phyloP scores from a whole-genome alignment of 2,113 vertebrate species.

The Clarias macrocephalus region DNA sequence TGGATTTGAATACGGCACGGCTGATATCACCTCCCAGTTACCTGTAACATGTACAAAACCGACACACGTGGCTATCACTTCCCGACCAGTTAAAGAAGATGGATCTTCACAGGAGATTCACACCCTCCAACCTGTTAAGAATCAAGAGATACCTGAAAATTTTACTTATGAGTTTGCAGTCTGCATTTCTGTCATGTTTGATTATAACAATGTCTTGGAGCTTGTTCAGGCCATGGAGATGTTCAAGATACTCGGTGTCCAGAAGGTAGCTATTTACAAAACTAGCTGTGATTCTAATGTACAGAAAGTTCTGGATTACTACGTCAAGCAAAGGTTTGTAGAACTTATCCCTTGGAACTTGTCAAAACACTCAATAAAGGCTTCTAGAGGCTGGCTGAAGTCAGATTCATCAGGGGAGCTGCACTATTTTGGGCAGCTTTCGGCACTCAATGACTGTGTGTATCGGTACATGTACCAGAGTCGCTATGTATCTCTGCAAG shows the following conservation, averaged over 20 bases:
- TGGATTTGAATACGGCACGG: too few species aligned
- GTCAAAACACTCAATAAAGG: conserved; percentile 31
- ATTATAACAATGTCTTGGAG: conserved; percentile 72
- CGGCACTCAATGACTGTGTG: too few species aligned
- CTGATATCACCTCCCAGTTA: too few species aligned
- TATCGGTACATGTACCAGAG: too few species aligned
- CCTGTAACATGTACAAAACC: too few species aligned
- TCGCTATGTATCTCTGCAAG: too few species aligned
- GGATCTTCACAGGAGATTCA: background rate
- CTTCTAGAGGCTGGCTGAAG: too few species aligned
- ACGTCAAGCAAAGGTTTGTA: conserved; percentile 60
- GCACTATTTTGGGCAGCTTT: too few species aligned
- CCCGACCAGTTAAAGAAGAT: conserved; percentile 6
- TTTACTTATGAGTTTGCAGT: conserved; percentile 68
- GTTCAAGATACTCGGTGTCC: conserved; percentile 70
- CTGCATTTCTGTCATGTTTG: conserved; percentile 76
- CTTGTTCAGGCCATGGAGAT: conserved; percentile 74
- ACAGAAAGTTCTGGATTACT: conserved; percentile 71
- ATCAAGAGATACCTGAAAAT: conserved; percentile 54
- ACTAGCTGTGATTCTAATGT: conserved; percentile 66
- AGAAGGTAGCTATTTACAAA: conserved; percentile 72
- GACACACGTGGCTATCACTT: too few species aligned
- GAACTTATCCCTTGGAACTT: conserved; percentile 75
- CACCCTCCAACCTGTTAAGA: conserved; percentile 61
- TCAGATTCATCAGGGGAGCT: too few species aligned